phyloP scores from a whole-genome alignment of 2,888 invertebrate genomes.

The Actias luna region DNA sequence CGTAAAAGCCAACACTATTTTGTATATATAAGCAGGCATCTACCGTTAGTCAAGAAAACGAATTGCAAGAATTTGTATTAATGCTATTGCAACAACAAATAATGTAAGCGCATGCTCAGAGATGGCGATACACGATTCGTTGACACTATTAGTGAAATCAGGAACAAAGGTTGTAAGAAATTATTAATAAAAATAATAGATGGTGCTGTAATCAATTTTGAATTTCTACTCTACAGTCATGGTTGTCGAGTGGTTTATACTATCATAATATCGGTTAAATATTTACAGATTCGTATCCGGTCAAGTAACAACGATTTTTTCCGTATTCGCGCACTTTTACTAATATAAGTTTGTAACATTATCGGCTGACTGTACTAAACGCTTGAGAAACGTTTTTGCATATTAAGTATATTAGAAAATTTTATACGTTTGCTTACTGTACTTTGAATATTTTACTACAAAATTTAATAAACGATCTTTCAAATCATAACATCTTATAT shows the following conservation, averaged over 20 bases:
- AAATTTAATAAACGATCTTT: too few relatives aligned
- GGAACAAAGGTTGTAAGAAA: constrained; percentile 38
- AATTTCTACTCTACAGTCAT: neutral
- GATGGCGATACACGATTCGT: constrained; percentile 59
- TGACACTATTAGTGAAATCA: constrained; percentile 19
- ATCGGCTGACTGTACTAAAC: too few relatives aligned
- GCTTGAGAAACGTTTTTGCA: too few relatives aligned
- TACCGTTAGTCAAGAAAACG: constrained; percentile 10
- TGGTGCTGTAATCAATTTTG: constrained; percentile 48
- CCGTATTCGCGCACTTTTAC: too few relatives aligned
- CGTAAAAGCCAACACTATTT: too few relatives aligned
- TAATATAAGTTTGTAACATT: too few relatives aligned
- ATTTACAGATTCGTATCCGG: too few relatives aligned
- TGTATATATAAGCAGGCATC: constrained; percentile 1
- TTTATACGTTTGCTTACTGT: too few relatives aligned
- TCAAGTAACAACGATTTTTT: too few relatives aligned
- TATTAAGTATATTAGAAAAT: too few relatives aligned
- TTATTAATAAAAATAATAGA: constrained; percentile 49
- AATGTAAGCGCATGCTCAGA: constrained; percentile 58
- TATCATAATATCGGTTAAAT: neutral
- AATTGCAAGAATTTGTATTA: constrained; percentile 1
- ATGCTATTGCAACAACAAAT: constrained; percentile 31
- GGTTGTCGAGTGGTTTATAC: neutral
- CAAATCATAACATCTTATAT: too few relatives aligned
- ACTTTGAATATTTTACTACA: too few relatives aligned